These are phyloP conservation scores for Lucilia cuprina DNA, from an alignment of 1,140 invertebrate species.

Conservation along the genomic window DNA sequence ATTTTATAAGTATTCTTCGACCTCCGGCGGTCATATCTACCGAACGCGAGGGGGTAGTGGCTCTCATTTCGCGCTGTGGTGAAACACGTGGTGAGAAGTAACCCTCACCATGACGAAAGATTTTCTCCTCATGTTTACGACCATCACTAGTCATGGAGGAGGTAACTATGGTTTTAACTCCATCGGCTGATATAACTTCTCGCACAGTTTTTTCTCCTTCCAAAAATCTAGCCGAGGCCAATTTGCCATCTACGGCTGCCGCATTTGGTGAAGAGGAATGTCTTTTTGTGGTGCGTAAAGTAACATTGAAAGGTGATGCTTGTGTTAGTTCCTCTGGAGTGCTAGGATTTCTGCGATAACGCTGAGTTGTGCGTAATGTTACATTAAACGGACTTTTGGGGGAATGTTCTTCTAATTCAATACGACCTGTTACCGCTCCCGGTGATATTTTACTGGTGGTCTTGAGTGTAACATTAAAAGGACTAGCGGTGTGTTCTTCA, in stretches of 20 bases:
- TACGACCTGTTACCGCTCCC: slow-evolving; percentile 64
- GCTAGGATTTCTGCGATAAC: slow-evolving; percentile 44
- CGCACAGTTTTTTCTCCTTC: slow-evolving; percentile 52
- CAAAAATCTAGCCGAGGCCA: slow-evolving; percentile 44
- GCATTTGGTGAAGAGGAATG: slow-evolving; percentile 10
- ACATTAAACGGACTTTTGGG: slow-evolving; percentile 48
- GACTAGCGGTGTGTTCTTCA: slow-evolving; percentile 49
- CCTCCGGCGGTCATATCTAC: slow-evolving; percentile 58
- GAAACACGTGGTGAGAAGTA: slow-evolving; percentile 55
- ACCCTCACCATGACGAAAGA: slow-evolving; percentile 59
- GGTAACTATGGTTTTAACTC: slow-evolving; percentile 57
- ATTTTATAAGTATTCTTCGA: slow-evolving; percentile 53
- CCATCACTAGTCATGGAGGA: slow-evolving; percentile 58
- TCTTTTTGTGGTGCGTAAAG: slow-evolving; percentile 51
- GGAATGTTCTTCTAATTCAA: slow-evolving; percentile 65
- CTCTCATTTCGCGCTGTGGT: slow-evolving; percentile 39
- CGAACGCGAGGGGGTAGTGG: slow-evolving; percentile 51
- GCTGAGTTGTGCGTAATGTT: slow-evolving; percentile 63
- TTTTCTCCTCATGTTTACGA: slow-evolving; percentile 56
- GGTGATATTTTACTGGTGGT: slow-evolving; percentile 52
- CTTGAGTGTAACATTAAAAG: slow-evolving; percentile 56
- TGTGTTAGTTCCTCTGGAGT: slow-evolving; percentile 68
- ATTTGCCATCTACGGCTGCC: slow-evolving; percentile 26
- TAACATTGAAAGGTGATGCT: slow-evolving; percentile 65
- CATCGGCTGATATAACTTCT: slow-evolving; percentile 52